Base-by-base conservation (phyloP, 2,113 vertebrate species). In the Phodopus roborovskii region DNA sequence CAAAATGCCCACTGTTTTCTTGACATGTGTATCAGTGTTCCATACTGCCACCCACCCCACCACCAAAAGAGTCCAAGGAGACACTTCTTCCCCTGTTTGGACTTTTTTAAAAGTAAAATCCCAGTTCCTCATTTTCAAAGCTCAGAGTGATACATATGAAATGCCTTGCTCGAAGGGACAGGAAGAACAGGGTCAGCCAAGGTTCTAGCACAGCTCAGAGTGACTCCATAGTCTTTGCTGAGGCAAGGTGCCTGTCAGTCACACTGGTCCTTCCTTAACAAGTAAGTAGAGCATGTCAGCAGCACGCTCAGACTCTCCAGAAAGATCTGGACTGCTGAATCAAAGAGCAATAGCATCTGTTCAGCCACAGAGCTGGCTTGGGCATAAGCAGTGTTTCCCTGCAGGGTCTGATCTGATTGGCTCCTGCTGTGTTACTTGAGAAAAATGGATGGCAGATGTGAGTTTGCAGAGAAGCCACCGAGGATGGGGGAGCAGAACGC, bases 291-390 rank as follows among this genome's bases (percentile, higher is more conserved):
- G 24, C 20, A 17, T 28, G 42, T 95, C 87, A 68, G 66, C 87
- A 71, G 84, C 39, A 42, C 81, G 64, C 60, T 75, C 48, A 66
- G 90, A 45, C 56, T 82, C 75, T 93, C 77, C 75, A 24, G 64
- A 17, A 50, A 88, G 75, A 79, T 83, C 78, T 2, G 48, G 42
- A 33, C 88, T 26, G n/a, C 96, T 95, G 79, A 81, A 71, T 88
- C 81, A 93, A 88, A 92, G 66, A 97, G 15, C 5, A 91, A 93
- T 88, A 94, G 58, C 66, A 81, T 93, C 73, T 94, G 97, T 90
- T 97, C 83, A 0, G 79, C 91, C 84, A 10, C 97, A 77, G 94
- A 96, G 91, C 48, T 48, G 2, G 33, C 87, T 74, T 2, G 2
- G 7, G 79, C 70, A 0, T 50, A 96, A 81, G 79, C 45, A 95